Evolutionary conservation across 2,888 invertebrate species (phyloP).

Genomic region (Polia nebulosa): DNA sequence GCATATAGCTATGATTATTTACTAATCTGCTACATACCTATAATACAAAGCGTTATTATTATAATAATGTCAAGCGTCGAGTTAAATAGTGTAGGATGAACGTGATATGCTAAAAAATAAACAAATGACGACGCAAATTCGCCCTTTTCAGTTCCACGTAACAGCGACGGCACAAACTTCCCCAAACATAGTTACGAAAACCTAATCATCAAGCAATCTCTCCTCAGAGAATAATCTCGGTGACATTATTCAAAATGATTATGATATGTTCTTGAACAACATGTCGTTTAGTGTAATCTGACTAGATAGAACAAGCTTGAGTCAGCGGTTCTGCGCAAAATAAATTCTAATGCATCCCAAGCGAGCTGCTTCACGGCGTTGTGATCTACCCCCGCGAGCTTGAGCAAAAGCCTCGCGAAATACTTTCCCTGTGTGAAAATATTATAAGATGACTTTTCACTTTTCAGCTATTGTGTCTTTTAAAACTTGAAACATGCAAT

Average conservation of each 20-base stretch:
- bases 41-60: neutral
- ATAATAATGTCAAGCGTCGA: neutral
- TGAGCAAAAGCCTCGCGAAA: constrained; percentile 42
- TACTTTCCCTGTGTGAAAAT: constrained; percentile 47
- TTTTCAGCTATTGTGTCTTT: constrained; percentile 57
- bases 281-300: constrained; percentile 59
- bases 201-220: constrained; percentile 52
- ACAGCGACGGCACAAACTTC: constrained; percentile 33
- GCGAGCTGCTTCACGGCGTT: constrained; percentile 61
- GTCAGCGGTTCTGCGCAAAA: constrained; percentile 48
- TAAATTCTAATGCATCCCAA: constrained; percentile 74
- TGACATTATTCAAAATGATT: constrained; percentile 63
- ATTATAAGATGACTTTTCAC: constrained; percentile 59
- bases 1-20: neutral
- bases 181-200: constrained; percentile 48
- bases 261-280: constrained; percentile 62
- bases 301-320: constrained; percentile 49
- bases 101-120: constrained; percentile 3
- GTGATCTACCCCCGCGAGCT: constrained; percentile 45
- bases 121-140: constrained; percentile 11
- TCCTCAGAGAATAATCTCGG: constrained; percentile 54
- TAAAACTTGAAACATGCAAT: constrained; percentile 58
- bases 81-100: neutral
- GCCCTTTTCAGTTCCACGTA: constrained; percentile 27
- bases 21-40: too few relatives aligned